Evolutionary conservation across 2,888 invertebrate species (phyloP), one percentile per base, ranked within the genome.

Genomic region (Chironomus tentans): DNA sequence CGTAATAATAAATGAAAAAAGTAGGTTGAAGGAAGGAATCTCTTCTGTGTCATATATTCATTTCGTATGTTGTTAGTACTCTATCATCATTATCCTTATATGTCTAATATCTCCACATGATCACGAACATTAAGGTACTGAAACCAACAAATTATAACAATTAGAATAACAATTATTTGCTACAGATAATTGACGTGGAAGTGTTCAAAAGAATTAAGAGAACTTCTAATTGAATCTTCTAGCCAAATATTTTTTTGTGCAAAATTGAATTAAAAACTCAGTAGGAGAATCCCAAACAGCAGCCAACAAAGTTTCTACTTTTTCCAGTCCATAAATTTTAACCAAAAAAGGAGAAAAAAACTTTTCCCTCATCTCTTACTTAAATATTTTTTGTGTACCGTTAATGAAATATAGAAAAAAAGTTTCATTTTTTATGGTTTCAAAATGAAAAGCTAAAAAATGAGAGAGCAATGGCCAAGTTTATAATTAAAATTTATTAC

Each of bases 401-500:
- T 38, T 38, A 38, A 38, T 38, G 38, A 38, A 38, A 38, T 38
- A 38, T 38, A 18, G 56, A 56, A 56, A 18, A 50, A 56, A 56
- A 56, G 56, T 56, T 56, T 56, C 18, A 18, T 56, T 56, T 15
- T 56, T 56, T 56, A 56, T 56, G 56, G 56, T 15, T 56, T 15
- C 15, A 15, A 56, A 56, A 56, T 56, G 56, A 65, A 65, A 65
- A 65, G 65, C 65, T 7, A 24, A 65, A 62, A 62, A 62, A 62
- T 21, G 21, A 13, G 21, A 65, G 24, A 24, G 22, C 65, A 22
- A 65, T 65, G 65, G 24, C 22, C 22, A 22, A 65, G 65, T 56
- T 65, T 65, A 65, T 65, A 65, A 65, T 65, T 65, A 65, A 65
- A 65, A 65, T 65, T 65, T 65, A 65, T 65, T 65, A 65, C 21